Evolutionary conservation across 2,797 vertebrate species (phyloP), one percentile per base, ranked within the genome.

Genomic region (Staurois parvus): DNA sequence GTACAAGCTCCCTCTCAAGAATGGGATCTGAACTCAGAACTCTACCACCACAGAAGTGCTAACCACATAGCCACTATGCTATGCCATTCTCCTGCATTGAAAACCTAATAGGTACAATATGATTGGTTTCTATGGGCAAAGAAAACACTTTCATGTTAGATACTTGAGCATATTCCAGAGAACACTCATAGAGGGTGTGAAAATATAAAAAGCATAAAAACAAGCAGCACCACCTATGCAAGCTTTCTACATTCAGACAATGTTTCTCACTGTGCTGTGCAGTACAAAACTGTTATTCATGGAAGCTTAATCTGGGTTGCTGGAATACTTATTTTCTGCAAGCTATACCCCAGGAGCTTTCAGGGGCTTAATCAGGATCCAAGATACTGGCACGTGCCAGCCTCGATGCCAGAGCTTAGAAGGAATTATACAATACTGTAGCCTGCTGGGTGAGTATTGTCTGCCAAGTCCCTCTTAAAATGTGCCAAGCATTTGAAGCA

Each of bases 321-420:
- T 79, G 81, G 66, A 79, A 87, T 73, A 72, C 85, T 74, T 79
- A 21, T 79, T 82, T 81, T 62, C 42, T 73, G 85, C 76, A 66
- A 84, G 81, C 81, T 75, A 84, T 69, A 87, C 85, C 85, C 81
- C 79, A 79, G 85, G 85, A 87, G 81, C 81, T 87, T 87, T 87
- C 74, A 73, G 75, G 28, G 70, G 62, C 45, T 87, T 83, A 87
- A 83, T 83, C 76, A 87, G 81, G 78, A 87, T 83, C 81, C 56
- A 12, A 87, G 81, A 83, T 79, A 42, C 76, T 75, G 81, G 75
- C 85, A 84, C 85, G 85, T 75, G 73, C 81, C 85, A 79, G 62
- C 62, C 76, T 52, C 64, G 13, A 68, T 84, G 81, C 85, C 85
- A 84, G 69, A 32, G 85, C 81, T 87, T 83, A 79, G 85, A 45